These are phyloP conservation scores for Copsychus sechellarum DNA, from an alignment of 2,113 vertebrate species.

Conservation along the genomic window DNA sequence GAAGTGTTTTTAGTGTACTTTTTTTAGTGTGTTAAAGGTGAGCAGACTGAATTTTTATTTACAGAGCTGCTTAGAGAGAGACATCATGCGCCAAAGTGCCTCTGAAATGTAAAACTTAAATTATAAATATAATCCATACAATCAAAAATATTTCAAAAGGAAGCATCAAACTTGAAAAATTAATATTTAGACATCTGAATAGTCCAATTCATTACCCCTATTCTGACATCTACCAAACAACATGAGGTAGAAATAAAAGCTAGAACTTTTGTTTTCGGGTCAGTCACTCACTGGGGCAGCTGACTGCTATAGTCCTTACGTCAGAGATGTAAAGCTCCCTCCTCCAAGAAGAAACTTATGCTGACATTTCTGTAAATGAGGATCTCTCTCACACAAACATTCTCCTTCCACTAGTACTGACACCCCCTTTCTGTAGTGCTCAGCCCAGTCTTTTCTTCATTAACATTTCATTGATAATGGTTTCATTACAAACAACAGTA, in stretches of 20 bases:
- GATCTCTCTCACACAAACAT: neutral
- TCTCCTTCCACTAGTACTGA: neutral
- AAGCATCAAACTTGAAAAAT: neutral
- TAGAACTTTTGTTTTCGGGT: neutral
- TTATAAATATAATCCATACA: neutral
- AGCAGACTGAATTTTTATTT: neutral
- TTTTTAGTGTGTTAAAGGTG: neutral
- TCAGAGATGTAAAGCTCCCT: neutral
- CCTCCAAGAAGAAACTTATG: neutral
- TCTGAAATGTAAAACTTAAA: neutral
- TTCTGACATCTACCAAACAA: neutral
- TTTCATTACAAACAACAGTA: neutral
- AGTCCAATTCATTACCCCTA: neutral
- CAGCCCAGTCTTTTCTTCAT: neutral
- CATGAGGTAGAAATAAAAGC: neutral
- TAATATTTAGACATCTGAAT: neutral
- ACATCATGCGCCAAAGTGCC: neutral
- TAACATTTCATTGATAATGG: neutral
- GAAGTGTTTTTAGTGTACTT: neutral
- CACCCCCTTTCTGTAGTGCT: neutral
- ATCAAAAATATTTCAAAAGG: neutral
- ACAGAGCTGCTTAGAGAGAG: neutral
- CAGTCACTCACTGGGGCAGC: neutral
- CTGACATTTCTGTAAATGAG: neutral
- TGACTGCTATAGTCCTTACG: neutral